A percentile compares a stretch with the other conserved stretches of the same genome.
These are phyloP conservation scores for Monopis laevigella DNA, from an alignment of 2,888 invertebrate species.

Conservation along the genomic window DNA sequence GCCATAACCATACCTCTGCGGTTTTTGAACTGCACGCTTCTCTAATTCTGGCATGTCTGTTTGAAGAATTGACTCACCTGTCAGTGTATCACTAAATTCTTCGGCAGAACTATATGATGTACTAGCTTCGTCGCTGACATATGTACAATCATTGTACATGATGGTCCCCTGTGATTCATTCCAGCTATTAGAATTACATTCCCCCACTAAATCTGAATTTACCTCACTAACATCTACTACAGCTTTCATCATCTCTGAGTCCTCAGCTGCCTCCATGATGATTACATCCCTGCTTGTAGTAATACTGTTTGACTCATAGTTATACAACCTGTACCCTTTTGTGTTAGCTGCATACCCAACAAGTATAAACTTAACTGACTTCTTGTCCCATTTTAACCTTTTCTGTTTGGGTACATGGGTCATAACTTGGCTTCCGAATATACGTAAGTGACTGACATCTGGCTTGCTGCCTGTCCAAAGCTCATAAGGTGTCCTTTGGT, in stretches of 20 bases:
- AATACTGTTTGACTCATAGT: not conserved
- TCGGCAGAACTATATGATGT: too few relatives aligned
- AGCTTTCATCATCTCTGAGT: too few relatives aligned
- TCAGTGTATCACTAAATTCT: too few relatives aligned
- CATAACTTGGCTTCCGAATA: constrained; percentile 9
- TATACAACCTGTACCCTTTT: constrained; percentile 14
- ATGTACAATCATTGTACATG: too few relatives aligned
- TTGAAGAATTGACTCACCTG: too few relatives aligned
- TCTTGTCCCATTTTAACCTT: constrained; percentile 15
- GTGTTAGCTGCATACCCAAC: constrained; percentile 16
- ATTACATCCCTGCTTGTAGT: constrained; percentile 15
- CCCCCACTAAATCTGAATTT: not conserved
- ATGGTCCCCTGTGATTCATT: too few relatives aligned
- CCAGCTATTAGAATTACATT: not conserved
- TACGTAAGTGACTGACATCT: constrained; percentile 13
- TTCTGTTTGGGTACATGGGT: constrained; percentile 14
- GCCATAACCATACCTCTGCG: too few relatives aligned
- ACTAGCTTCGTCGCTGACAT: too few relatives aligned
- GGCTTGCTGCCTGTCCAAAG: constrained; percentile 16
- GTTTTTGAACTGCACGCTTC: too few relatives aligned
- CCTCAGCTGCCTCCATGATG: constrained; percentile 15
- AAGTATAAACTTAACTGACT: constrained; percentile 14
- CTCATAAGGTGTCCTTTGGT: constrained; percentile 12
- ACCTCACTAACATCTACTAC: not conserved
- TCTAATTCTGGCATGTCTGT: too few relatives aligned